phyloP scores from a whole-genome alignment of 1,140 invertebrate genomes.

The Episyrphus balteatus region DNA sequence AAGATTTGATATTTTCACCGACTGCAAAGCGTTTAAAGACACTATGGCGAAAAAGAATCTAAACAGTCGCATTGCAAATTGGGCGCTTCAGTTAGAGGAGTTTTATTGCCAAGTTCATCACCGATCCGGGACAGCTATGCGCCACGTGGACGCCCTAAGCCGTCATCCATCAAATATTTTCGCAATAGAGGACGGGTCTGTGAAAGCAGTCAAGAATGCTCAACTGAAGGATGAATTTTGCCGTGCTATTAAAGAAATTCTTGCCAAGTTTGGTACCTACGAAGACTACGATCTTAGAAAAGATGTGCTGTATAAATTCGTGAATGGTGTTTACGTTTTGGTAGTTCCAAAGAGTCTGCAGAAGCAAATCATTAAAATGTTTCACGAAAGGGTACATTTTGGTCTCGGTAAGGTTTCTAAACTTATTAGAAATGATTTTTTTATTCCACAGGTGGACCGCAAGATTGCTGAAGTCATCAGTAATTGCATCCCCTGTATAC shows the following conservation, averaged over 20 bases:
- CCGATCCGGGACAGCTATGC: constrained; percentile 13
- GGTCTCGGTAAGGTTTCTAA: neutral
- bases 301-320: constrained; percentile 5
- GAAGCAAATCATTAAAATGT: constrained; percentile 1
- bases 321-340: neutral
- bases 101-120: constrained; percentile 17
- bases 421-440: constrained; percentile 2
- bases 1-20: constrained; percentile 1
- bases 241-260: neutral
- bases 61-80: constrained; percentile 4
- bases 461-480: neutral
- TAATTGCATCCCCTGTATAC: constrained; percentile 4
- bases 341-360: constrained; percentile 2
- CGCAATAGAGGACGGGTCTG: neutral
- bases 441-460: constrained; percentile 1
- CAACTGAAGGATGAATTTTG: constrained; percentile 2
- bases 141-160: constrained; percentile 23
- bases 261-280: neutral
- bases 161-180: constrained; percentile 7
- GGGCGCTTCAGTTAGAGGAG: constrained; percentile 15
- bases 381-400: constrained; percentile 3
- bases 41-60: constrained; percentile 1
- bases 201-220: constrained; percentile 1
- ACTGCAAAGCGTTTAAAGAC: constrained; percentile 2
- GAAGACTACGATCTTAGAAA: constrained; percentile 4